These are phyloP conservation scores for Aleiodes alternator DNA, from an alignment of 2,888 invertebrate genomes.

Conservation along the genomic window DNA sequence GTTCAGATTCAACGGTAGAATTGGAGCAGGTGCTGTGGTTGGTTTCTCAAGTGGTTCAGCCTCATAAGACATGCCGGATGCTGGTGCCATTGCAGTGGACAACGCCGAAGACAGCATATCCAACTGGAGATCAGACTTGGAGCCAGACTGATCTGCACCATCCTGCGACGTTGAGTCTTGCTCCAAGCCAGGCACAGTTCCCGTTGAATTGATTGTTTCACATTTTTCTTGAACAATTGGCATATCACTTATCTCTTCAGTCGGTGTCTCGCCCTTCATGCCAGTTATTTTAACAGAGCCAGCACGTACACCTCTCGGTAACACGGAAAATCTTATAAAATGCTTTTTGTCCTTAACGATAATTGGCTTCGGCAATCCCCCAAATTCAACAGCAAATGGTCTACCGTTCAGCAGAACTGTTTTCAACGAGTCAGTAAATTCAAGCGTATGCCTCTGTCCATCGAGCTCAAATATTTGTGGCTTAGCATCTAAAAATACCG, in stretches of 20 bases:
- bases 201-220: background rate
- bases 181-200: slow-evolving; percentile 52
- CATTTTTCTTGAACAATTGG: slow-evolving; percentile 10
- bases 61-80: slow-evolving; percentile 74
- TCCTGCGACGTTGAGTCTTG: slow-evolving; percentile 70
- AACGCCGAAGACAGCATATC: slow-evolving; percentile 83
- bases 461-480: slow-evolving; percentile 87
- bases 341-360: slow-evolving; percentile 85
- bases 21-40: slow-evolving; percentile 62
- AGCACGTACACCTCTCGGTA: slow-evolving; percentile 85
- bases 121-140: slow-evolving; percentile 73
- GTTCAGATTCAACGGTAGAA: slow-evolving; percentile 77
- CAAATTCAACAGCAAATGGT: slow-evolving; percentile 87
- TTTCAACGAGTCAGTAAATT: slow-evolving; percentile 87
- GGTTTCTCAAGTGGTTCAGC: slow-evolving; percentile 66
- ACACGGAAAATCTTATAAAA: slow-evolving; percentile 87
- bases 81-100: slow-evolving; percentile 79
- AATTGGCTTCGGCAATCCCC: slow-evolving; percentile 88
- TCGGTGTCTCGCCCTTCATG: slow-evolving; percentile 81
- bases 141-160: slow-evolving; percentile 62
- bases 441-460: slow-evolving; percentile 84
- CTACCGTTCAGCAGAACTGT: slow-evolving; percentile 88
- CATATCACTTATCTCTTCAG: slow-evolving; percentile 53
- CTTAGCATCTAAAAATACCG: slow-evolving; percentile 89
- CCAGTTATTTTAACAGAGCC: slow-evolving; percentile 83